phyloP scores from a whole-genome alignment of 2,113 vertebrate genomes.

The Zeus faber region DNA sequence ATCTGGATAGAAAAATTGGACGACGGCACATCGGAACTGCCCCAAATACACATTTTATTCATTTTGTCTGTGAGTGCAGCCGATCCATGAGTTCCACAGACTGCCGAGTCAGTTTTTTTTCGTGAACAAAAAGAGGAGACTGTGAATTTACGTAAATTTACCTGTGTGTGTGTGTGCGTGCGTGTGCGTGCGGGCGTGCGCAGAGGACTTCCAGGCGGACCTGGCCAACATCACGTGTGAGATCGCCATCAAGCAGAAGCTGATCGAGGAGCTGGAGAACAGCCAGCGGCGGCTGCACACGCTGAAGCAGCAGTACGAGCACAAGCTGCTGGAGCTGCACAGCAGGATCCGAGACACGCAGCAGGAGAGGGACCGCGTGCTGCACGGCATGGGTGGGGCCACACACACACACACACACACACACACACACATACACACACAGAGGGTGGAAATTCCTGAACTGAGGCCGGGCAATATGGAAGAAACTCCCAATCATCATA shows the following conservation, averaged over 20 bases:
- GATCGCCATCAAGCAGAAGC: constrained; percentile 98
- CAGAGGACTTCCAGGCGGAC: constrained; percentile 93
- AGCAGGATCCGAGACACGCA: constrained; percentile 97
- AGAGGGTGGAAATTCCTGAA: no score
- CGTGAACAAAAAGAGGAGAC: no score
- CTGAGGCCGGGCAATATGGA: no score
- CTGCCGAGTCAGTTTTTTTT: no score
- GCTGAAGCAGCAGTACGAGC: constrained; percentile 94
- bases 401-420: constrained; percentile 8
- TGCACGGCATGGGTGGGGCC: constrained; percentile 90
- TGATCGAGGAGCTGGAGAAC: constrained; percentile 97
- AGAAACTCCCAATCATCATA: no score
- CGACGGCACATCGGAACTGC: no score
- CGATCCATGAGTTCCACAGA: no score
- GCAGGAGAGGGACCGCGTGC: constrained; percentile 94
- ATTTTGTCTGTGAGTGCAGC: no score
- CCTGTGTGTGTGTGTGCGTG: constrained; percentile 14
- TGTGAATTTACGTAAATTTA: no score
- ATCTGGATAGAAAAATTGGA: no score
- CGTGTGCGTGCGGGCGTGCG: constrained; percentile 33
- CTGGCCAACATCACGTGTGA: constrained; percentile 98
- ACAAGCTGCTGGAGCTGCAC: constrained; percentile 94
- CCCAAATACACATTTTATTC: no score
- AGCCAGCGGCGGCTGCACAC: constrained; percentile 95
- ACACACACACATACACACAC: constrained; percentile 5